These are phyloP conservation scores for Zonitis immaculata DNA, from an alignment of 2,888 invertebrate species.

Conservation along the genomic window DNA sequence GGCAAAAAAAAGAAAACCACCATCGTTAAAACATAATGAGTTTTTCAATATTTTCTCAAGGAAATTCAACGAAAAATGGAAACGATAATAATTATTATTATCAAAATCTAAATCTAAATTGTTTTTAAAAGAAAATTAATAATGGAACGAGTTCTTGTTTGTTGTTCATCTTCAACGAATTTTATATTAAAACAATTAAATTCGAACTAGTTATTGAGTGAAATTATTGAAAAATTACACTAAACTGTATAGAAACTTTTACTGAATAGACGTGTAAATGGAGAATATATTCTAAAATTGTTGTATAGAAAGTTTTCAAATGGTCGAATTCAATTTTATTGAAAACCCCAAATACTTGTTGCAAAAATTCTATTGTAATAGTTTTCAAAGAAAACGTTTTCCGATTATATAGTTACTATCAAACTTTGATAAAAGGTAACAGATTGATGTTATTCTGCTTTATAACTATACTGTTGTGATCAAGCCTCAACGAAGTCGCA, in stretches of 20 bases:
- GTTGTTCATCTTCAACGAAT: too few relatives aligned
- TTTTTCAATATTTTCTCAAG: conserved; percentile 6
- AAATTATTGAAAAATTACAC: conserved; percentile 8
- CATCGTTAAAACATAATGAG: conserved; percentile 16
- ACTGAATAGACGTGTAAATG: conserved; percentile 8
- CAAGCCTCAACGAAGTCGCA: too few relatives aligned
- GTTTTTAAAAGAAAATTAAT: too few relatives aligned
- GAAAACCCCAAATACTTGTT: conserved; percentile 22
- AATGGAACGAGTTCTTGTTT: conserved; percentile 5
- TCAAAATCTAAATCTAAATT: conserved; percentile 13
- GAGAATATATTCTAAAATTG: conserved; percentile 8
- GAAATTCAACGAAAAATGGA: conserved; percentile 2
- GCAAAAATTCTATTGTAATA: conserved; percentile 21
- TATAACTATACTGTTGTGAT: background rate
- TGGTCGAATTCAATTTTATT: conserved; percentile 22
- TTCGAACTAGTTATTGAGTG: conserved; percentile 2
- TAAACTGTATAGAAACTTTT: conserved; percentile 9
- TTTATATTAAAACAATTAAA: conserved; percentile 4
- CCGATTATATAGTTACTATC: conserved; percentile 29
- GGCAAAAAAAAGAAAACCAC: conserved; percentile 3
- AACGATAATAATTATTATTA: conserved; percentile 11
- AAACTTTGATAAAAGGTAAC: conserved; percentile 17
- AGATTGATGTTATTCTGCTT: conserved; percentile 19
- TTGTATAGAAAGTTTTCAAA: conserved; percentile 6
- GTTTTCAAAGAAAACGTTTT: conserved; percentile 21